Percentiles rank a stretch among this genome's conserved stretches.
Conservation (phyloP, 1,140 invertebrate species). For the Charaxes varanes region DNA sequence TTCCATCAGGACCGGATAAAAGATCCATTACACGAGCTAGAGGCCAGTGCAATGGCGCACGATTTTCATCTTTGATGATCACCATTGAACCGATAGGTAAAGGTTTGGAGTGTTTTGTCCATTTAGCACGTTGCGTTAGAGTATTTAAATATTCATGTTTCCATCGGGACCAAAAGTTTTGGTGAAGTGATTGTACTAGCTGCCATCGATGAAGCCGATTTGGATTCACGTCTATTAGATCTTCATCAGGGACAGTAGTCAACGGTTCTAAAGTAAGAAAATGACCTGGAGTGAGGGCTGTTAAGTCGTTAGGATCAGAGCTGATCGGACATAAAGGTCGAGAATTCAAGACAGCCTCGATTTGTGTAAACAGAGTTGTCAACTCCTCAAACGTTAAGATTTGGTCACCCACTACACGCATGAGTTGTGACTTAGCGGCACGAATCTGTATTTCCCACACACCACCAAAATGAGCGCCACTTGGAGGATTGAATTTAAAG, state of each 20-base stretch:
- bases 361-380: conserved; percentile 10
- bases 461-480: conserved; percentile 11
- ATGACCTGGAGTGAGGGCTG: conserved; percentile 19
- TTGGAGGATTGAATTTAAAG: conserved; percentile 13
- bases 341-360: conserved; percentile 16
- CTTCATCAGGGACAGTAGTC: conserved; percentile 6
- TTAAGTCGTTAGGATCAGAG: conserved; percentile 20
- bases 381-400: conserved; percentile 16
- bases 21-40: conserved; percentile 3
- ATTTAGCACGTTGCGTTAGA: conserved; percentile 19
- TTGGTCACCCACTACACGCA: conserved; percentile 12
- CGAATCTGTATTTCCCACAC: conserved; percentile 16
- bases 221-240: not conserved
- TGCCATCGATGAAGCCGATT: conserved; percentile 12
- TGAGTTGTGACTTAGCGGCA: conserved; percentile 11
- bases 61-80: conserved; percentile 9
- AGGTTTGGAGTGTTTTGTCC: conserved; percentile 8
- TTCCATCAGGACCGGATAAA: conserved; percentile 4
- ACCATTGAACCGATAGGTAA: conserved; percentile 14
- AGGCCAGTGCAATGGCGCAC: conserved; percentile 10
- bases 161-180: conserved; percentile 23
- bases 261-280: conserved; percentile 24
- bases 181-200: conserved; percentile 16
- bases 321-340: conserved; percentile 13
- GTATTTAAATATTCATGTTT: conserved; percentile 28